phyloP scores from a whole-genome alignment of 2,797 vertebrate genomes.

The Squalus acanthias region DNA sequence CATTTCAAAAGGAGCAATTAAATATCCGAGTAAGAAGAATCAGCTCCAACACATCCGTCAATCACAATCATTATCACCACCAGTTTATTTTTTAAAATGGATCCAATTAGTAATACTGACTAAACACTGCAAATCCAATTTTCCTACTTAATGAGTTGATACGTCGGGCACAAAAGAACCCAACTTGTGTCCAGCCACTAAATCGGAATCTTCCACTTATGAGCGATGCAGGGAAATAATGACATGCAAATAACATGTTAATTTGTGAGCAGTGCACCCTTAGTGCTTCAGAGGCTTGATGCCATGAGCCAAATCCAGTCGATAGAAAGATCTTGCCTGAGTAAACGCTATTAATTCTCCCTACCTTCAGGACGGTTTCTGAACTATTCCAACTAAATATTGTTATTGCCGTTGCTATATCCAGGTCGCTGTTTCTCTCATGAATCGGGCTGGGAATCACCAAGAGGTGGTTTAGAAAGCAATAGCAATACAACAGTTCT shows the following conservation, averaged over 20 bases:
- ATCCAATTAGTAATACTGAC: conserved; percentile 6
- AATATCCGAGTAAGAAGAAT: neutral
- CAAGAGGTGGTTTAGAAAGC: too few relatives aligned
- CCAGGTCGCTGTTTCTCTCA: neutral
- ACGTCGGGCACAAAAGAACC: neutral
- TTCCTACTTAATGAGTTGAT: neutral
- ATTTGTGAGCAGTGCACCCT: neutral
- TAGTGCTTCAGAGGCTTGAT: neutral
- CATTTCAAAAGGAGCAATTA: conserved; percentile 13
- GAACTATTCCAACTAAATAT: neutral
- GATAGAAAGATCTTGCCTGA: conserved; percentile 3
- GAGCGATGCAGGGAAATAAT: conserved; percentile 10
- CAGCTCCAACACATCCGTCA: neutral
- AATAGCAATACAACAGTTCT: neutral
- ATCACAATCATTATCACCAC: neutral
- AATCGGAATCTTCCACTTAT: neutral
- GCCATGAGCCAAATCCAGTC: neutral
- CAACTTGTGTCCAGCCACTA: neutral
- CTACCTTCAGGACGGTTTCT: neutral
- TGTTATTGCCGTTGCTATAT: neutral
- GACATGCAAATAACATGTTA: neutral
- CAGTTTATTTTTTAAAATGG: neutral
- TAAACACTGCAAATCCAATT: conserved; percentile 27
- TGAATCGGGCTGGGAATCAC: neutral
- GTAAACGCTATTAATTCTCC: conserved; percentile 14